phyloP scores from a whole-genome alignment of 2,113 vertebrate species.

The Sialia sialis region DNA sequence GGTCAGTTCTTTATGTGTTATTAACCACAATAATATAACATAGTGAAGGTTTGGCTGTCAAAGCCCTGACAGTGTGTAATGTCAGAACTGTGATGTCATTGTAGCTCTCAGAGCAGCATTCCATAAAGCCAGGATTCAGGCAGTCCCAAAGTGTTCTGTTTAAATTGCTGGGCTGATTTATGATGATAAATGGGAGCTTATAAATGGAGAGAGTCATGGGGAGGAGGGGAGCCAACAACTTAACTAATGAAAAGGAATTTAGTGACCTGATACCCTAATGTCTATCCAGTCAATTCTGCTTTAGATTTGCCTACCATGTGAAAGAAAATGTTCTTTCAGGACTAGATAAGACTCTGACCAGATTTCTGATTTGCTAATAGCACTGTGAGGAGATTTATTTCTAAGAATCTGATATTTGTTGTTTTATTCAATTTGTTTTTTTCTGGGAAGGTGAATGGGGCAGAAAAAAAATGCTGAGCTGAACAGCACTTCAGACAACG shows the following conservation, averaged over 20 bases:
- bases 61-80: background rate
- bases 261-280: background rate
- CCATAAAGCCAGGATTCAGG: background rate
- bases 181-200: conserved; percentile 30
- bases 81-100: conserved; percentile 24
- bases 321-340: background rate
- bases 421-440: background rate
- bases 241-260: background rate
- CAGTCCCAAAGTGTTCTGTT: background rate
- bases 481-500: background rate
- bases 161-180: conserved; percentile 13
- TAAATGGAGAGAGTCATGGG: background rate
- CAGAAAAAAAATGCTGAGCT: background rate
- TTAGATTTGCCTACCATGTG: background rate
- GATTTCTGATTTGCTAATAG: background rate
- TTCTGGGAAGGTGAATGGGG: background rate
- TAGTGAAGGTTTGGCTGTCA: background rate
- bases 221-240: background rate
- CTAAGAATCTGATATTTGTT: background rate
- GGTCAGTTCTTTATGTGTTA: background rate
- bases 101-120: background rate
- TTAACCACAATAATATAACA: background rate
- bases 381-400: background rate
- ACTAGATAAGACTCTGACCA: background rate
- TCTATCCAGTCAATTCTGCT: background rate